phyloP scores from a whole-genome alignment of 2,888 invertebrate species.

The Agriotes lineatus region DNA sequence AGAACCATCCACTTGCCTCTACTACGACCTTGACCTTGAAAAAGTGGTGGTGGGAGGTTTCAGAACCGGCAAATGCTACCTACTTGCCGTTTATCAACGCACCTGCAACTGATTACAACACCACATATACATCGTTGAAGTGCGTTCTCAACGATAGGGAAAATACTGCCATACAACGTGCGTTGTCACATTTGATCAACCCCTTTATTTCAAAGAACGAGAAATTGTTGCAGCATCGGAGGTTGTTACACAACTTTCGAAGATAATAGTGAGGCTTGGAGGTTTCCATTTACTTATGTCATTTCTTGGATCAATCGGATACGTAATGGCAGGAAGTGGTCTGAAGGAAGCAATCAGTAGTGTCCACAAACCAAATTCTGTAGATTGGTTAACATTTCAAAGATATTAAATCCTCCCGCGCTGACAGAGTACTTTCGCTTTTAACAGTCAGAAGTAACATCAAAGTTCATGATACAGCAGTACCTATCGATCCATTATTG shows the following conservation, averaged over 20 bases:
- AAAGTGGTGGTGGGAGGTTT: no score
- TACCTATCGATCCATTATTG: no score
- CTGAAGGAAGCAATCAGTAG: constrained; percentile 55
- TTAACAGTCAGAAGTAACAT: no score
- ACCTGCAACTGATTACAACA: constrained; percentile 34
- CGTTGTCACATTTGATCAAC: no score
- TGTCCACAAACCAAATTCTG: constrained; percentile 56
- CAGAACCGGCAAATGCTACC: no score
- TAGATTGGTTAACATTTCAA: constrained; percentile 49
- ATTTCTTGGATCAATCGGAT: constrained; percentile 53
- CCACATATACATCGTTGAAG: background rate
- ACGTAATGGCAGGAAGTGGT: constrained; percentile 5
- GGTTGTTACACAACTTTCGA: no score
- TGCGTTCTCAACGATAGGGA: background rate
- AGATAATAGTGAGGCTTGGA: no score
- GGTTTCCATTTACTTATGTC: no score
- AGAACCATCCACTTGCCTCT: no score
- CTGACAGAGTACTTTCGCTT: constrained; percentile 58
- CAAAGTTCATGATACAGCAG: constrained; percentile 58
- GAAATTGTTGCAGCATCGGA: constrained; percentile 50
- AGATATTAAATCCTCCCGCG: constrained; percentile 53
- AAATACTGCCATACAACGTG: constrained; percentile 42
- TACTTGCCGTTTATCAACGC: constrained; percentile 41
- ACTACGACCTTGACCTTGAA: no score
- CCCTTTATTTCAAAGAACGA: constrained; percentile 46